A percentile compares a stretch with the other conserved stretches of the same genome.
phyloP scores from a whole-genome alignment of 2,113 vertebrate species.

The Macrotus californicus region DNA sequence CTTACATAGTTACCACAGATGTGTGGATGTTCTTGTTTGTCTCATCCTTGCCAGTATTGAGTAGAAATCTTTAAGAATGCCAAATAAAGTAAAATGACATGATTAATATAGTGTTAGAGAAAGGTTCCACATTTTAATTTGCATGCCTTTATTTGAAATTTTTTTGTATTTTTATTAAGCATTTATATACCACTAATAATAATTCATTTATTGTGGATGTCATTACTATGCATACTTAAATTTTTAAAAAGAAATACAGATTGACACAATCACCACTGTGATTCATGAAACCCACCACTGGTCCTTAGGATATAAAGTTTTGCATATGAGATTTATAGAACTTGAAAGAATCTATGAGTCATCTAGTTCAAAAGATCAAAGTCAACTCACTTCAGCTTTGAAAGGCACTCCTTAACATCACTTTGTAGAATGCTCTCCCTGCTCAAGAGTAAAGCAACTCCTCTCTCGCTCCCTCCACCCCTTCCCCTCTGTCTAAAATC shows the following conservation, averaged over 20 bases:
- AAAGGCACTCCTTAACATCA: background rate
- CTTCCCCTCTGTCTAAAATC: no score
- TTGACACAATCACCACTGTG: background rate
- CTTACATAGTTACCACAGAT: background rate
- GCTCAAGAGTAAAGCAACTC: background rate
- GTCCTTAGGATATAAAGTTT: background rate
- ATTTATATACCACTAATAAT: background rate
- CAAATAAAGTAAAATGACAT: background rate
- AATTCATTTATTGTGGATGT: background rate
- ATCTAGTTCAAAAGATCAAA: background rate
- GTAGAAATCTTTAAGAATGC: background rate
- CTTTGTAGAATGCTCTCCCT: background rate
- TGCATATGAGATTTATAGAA: background rate
- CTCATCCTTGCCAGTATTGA: background rate
- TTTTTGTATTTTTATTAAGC: background rate
- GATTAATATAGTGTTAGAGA: background rate
- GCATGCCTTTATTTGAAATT: background rate
- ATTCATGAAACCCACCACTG: background rate
- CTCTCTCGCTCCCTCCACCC: no score
- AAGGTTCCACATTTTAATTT: background rate
- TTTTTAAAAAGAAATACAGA: background rate
- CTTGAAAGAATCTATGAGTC: background rate
- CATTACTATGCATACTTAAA: background rate
- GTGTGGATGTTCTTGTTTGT: background rate
- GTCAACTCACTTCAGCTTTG: background rate